Evolutionary conservation across 2,797 vertebrate species (phyloP).

Genomic region (Trichosurus vulpecula): DNA sequence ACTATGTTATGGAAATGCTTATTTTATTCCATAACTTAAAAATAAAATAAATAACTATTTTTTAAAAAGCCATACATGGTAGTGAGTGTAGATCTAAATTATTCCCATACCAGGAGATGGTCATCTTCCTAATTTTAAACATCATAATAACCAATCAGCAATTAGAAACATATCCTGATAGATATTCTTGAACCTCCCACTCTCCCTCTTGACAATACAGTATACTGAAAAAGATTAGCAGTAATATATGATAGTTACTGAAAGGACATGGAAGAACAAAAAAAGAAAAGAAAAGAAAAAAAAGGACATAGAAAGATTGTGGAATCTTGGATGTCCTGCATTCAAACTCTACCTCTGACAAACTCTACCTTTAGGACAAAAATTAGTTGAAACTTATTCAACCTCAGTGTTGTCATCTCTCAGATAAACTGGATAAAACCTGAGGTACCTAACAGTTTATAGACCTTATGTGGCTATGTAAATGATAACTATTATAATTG

Average conservation of each 20-base stretch:
- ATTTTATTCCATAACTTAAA: too few species aligned
- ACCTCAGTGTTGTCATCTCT: background rate
- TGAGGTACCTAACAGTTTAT: background rate
- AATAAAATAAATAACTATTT: too few species aligned
- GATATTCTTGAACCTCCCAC: constrained; percentile 23
- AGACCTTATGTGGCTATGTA: too few species aligned
- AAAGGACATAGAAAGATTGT: background rate
- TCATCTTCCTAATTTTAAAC: constrained; percentile 14
- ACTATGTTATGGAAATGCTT: too few species aligned
- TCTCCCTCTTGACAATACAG: constrained; percentile 14
- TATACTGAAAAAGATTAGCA: constrained; percentile 44
- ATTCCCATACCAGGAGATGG: background rate
- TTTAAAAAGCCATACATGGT: background rate
- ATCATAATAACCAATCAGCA: background rate
- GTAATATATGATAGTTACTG: constrained; percentile 16
- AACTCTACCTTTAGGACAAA: background rate
- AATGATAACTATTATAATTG: background rate
- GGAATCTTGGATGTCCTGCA: background rate
- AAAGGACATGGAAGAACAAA: background rate
- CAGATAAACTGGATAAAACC: background rate
- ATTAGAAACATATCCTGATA: background rate
- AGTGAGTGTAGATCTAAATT: constrained; percentile 20
- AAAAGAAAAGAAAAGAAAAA: too few species aligned
- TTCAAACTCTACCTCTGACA: background rate
- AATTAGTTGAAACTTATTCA: background rate